Conservation (phyloP, 2,888 invertebrate genomes). For the Clanis bilineata region DNA sequence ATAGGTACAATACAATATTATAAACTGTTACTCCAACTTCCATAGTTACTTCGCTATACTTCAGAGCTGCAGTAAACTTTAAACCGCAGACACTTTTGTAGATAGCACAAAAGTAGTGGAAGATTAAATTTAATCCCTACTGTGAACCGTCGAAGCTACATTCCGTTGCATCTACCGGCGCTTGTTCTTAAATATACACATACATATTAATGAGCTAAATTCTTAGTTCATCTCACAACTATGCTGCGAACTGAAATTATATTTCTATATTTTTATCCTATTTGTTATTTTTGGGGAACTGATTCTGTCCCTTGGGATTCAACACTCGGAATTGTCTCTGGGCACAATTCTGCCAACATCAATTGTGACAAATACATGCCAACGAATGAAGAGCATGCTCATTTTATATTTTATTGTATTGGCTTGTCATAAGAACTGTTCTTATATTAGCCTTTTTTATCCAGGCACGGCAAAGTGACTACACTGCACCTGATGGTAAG, state of each 20-base stretch:
- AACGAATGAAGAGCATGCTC: too few species aligned
- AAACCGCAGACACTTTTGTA: constrained; percentile 19
- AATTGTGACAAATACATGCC: too few species aligned
- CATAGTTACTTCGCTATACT: constrained; percentile 22
- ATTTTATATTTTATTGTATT: too few species aligned
- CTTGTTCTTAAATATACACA: neutral
- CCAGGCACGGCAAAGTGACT: too few species aligned
- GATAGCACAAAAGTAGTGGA: constrained; percentile 30
- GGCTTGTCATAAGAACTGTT: too few species aligned
- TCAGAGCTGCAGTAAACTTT: constrained; percentile 29
- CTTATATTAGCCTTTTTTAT: too few species aligned
- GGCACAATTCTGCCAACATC: too few species aligned
- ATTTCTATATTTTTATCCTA: too few species aligned
- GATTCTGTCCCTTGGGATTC: too few species aligned
- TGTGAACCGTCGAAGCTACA: constrained; percentile 29
- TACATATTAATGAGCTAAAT: constrained; percentile 11
- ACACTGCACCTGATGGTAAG: too few species aligned
- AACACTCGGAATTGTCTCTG: too few species aligned
- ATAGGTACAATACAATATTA: neutral
- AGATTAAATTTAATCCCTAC: constrained; percentile 36
- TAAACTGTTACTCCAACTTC: constrained; percentile 30
- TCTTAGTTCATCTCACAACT: neutral
- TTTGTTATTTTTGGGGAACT: too few species aligned
- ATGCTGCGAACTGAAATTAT: neutral
- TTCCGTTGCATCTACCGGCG: constrained; percentile 20